Evolutionary conservation across 2,888 invertebrate species (phyloP).

Genomic region (Isoperla grammatica): DNA sequence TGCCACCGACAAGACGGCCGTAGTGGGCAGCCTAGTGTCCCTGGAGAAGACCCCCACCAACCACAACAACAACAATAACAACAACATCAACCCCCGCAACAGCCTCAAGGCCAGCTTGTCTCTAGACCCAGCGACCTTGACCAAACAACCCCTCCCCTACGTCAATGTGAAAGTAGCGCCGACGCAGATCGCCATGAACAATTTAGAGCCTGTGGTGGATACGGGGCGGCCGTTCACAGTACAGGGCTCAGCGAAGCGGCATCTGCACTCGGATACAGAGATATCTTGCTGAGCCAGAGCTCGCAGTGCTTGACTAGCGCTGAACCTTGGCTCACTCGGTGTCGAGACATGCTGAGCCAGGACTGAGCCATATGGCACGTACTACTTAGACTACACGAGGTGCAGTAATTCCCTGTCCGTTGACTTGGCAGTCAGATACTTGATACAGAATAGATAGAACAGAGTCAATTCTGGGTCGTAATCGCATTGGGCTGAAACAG

Average conservation of each 20-base stretch:
- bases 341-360: too few species aligned
- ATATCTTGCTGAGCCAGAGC: slow-evolving; percentile 31
- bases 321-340: too few species aligned
- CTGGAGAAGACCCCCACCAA: slow-evolving; percentile 22
- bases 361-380: too few species aligned
- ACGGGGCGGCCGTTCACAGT: slow-evolving; percentile 29
- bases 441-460: too few species aligned
- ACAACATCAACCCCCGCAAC: slow-evolving; percentile 18
- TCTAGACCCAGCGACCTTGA: slow-evolving; percentile 42
- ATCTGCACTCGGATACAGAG: slow-evolving; percentile 30
- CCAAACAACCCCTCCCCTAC: slow-evolving; percentile 26
- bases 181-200: not conserved
- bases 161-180: slow-evolving; percentile 25
- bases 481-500: too few species aligned
- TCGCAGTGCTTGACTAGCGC: too few species aligned
- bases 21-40: slow-evolving; percentile 26
- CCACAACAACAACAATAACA: slow-evolving; percentile 23
- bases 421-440: too few species aligned
- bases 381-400: too few species aligned
- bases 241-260: slow-evolving; percentile 24
- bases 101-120: slow-evolving; percentile 44
- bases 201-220: slow-evolving; percentile 23
- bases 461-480: too few species aligned
- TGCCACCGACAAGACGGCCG: slow-evolving; percentile 20
- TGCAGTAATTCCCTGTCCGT: too few species aligned